phyloP scores from a whole-genome alignment of 2,888 invertebrate genomes.

The Drosophila ezoana region DNA sequence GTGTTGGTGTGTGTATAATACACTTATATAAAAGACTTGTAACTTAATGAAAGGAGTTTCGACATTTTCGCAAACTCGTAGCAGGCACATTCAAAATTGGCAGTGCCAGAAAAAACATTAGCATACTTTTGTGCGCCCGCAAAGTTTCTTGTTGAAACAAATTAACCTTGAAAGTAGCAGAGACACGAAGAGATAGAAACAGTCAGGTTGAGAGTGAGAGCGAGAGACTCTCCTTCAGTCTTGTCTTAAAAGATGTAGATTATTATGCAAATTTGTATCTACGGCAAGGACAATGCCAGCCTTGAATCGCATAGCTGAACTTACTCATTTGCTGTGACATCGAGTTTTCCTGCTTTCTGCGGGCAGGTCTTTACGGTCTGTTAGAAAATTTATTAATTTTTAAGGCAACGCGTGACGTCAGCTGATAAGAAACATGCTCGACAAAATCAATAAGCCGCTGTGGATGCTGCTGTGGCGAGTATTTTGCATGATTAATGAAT shows the following conservation, averaged over 20 bases:
- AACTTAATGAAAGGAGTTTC: constrained; percentile 65
- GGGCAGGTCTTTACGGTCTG: constrained; percentile 2
- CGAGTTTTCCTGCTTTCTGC: constrained; percentile 5
- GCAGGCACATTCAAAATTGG: constrained; percentile 45
- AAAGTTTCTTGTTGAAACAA: constrained; percentile 67
- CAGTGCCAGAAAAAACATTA: constrained; percentile 55
- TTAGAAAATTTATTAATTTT: constrained; percentile 70
- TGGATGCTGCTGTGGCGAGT: constrained; percentile 42
- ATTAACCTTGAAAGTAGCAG: constrained; percentile 71
- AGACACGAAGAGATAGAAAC: background rate
- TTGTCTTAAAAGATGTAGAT: constrained; percentile 43
- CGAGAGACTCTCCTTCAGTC: constrained; percentile 13
- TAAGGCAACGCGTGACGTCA: constrained; percentile 60
- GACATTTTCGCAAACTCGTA: constrained; percentile 55
- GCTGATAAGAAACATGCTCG: constrained; percentile 58
- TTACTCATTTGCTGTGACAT: constrained; percentile 9
- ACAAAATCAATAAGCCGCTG: constrained; percentile 70
- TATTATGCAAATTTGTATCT: constrained; percentile 72
- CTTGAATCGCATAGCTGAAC: constrained; percentile 14
- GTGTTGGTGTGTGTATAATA: constrained; percentile 38
- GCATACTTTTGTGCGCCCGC: constrained; percentile 65
- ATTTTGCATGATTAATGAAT: constrained; percentile 80
- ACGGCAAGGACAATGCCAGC: constrained; percentile 54
- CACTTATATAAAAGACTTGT: constrained; percentile 56
- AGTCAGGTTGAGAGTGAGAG: constrained; percentile 2